phyloP scores from a whole-genome alignment of 2,797 vertebrate genomes.

The Helostoma temminkii region DNA sequence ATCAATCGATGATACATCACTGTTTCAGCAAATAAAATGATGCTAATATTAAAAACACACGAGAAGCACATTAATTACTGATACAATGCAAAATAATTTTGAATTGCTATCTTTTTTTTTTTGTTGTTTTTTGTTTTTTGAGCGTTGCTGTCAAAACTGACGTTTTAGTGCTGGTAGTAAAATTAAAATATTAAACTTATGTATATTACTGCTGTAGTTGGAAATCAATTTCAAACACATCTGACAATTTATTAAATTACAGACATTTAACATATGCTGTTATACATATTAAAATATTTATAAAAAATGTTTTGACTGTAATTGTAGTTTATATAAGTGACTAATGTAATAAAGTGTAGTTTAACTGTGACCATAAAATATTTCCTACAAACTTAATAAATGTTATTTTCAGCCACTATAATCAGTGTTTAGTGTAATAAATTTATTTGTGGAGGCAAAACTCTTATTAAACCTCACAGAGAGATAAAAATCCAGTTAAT shows the following conservation, averaged over 20 bases:
- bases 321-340: neutral
- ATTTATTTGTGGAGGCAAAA: neutral
- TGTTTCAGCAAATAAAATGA: neutral
- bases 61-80: neutral
- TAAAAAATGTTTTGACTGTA: neutral
- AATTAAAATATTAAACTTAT: conserved; percentile 23
- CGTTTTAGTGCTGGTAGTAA: conserved; percentile 14
- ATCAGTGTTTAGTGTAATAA: conserved; percentile 11
- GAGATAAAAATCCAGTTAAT: no score
- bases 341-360: neutral
- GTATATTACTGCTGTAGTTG: conserved; percentile 3
- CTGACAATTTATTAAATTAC: neutral
- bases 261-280: neutral
- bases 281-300: conserved; percentile 8
- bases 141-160: conserved; percentile 10
- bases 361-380: conserved; percentile 7
- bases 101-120: no score
- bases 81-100: neutral
- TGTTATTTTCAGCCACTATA: conserved; percentile 28
- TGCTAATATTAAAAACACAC: neutral
- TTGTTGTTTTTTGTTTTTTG: no score
- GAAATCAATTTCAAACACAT: neutral
- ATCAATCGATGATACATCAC: conserved; percentile 1
- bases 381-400: conserved; percentile 30
- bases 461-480: no score